Evolutionary conservation across 1,140 invertebrate species (phyloP), one percentile per base, ranked within the genome.

Genomic region (Eurosta solidaginis): DNA sequence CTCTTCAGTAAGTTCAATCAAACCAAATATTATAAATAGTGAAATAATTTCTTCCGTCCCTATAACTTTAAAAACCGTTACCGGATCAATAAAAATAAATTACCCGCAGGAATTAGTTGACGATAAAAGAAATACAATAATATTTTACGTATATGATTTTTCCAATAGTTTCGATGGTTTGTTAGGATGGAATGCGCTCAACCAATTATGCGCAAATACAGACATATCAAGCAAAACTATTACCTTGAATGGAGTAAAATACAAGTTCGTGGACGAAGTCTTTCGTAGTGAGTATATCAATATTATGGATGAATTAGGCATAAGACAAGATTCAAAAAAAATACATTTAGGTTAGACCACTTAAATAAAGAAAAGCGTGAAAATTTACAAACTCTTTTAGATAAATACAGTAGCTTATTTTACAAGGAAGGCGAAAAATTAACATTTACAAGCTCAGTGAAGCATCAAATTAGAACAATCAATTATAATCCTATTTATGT

Each of bases 401-500:
- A 52, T 29, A 50, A 73, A 42, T 74, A 50, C 36, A 40, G 25
- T 47, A 14, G 47, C 14, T 3, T 78, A 17, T 74, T 78, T 54
- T 52, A 68, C 50, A 7, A 17, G 14, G 59, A 78, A 1, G 47
- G 63, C 17, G 25, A 74, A 1, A 63, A 76, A 5, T 49, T 78
- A 9, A 59, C 78, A 1, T 76, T 45, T 33, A 78, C 78, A 12
- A 75, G 76, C 33, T 49, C 2, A 36, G 63, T 78, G 7, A 54
- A 78, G 76, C 78, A 78, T 29, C 50, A 78, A 76, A 76, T 78
- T 12, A 36, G 20, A 73, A 77, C 75, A 3, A 79, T 20, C 1
- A 6, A 49, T 50, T 36, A 79, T 3, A 54, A 29, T 27, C 75
- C 75, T n/a, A 74, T 80, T n/a, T 68, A 78, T 75, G 7, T 9